Evolutionary conservation across 2,888 invertebrate species (phyloP), one percentile per base, ranked within the genome.

Genomic region (Caenorhabditis sp.): DNA sequence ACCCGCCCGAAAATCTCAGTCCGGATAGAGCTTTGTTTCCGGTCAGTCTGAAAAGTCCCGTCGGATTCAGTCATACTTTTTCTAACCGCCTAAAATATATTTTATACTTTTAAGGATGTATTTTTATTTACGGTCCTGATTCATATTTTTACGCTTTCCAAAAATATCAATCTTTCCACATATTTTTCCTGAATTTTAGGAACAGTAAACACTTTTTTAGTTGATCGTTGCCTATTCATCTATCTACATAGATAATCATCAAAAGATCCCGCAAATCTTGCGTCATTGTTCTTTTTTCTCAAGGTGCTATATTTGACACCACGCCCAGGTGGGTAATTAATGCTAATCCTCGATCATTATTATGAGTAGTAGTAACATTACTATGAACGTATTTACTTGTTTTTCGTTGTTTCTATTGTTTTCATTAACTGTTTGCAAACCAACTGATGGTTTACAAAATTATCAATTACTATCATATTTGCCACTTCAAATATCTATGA

Each of bases 401-500:
- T 43, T 43, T 43, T 43, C n/a, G n/a, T n/a, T 17, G 12, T 43
- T 10, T 43, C 17, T 43, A 17, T 43, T 43, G 5, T 3, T 43
- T 43, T 43, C 43, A 17, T 43, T 10, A 3, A 14, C 14, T 43
- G 2, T 43, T 43, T 43, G 24, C 12, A 43, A 43, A n/a, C 59
- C 59, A 17, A 43, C 31, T 10, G 59, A 59, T 23, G 59, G 59
- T n/a, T 31, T 59, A 31, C 24, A 14, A 19, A 24, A 49, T 8
- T 59, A 59, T 59, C 21, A 59, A 26, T 24, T 59, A 8, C n/a
- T 59, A 23, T 21, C n/a, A 6, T 59, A 59, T 23, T 8, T 31
- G 8, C 59, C 59, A 24, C 14, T 49, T 17, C 27, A 36, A 21
- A 12, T 58, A 6, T 37, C 23, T 5, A 17, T 37, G 36, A 43